A percentile compares a stretch with the other conserved stretches of the same genome.
phyloP scores from a whole-genome alignment of 1,140 invertebrate genomes.

The Drosophila dunni region DNA sequence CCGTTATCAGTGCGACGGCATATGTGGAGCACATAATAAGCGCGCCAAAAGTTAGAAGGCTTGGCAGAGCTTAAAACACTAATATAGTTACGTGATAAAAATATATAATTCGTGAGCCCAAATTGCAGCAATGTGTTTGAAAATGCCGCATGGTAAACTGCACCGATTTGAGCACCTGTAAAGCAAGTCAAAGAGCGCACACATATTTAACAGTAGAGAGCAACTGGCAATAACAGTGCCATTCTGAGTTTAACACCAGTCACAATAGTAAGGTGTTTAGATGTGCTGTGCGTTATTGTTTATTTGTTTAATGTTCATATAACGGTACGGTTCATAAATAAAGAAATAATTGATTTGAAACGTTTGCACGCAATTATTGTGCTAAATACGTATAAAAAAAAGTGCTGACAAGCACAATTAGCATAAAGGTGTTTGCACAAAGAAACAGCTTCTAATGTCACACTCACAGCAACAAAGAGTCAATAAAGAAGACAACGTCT shows the following conservation, averaged over 20 bases:
- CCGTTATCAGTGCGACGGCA: background rate
- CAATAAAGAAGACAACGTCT: slow-evolving; percentile 9
- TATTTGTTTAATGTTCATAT: slow-evolving; percentile 50
- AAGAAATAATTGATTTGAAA: slow-evolving; percentile 33
- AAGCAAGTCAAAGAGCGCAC: background rate
- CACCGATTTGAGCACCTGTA: background rate
- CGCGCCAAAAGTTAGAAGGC: no score
- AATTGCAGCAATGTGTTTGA: no score
- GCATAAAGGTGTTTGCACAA: background rate
- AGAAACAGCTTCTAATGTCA: background rate
- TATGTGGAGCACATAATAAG: no score
- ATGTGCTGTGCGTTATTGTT: slow-evolving; percentile 38
- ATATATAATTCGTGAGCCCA: no score
- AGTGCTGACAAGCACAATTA: background rate
- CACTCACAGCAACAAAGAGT: slow-evolving; percentile 22
- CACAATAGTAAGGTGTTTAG: slow-evolving; percentile 5
- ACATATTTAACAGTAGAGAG: slow-evolving; percentile 5
- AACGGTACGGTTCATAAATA: slow-evolving; percentile 42
- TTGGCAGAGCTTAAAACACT: no score
- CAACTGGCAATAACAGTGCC: slow-evolving; percentile 3
- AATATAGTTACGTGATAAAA: no score
- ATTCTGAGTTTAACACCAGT: slow-evolving; percentile 22
- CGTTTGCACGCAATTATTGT: background rate
- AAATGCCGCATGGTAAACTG: background rate
- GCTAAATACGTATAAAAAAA: background rate